Evolutionary conservation across 2,113 vertebrate species (phyloP), one percentile per base, ranked within the genome.

Genomic region (Anas platyrhynchos): DNA sequence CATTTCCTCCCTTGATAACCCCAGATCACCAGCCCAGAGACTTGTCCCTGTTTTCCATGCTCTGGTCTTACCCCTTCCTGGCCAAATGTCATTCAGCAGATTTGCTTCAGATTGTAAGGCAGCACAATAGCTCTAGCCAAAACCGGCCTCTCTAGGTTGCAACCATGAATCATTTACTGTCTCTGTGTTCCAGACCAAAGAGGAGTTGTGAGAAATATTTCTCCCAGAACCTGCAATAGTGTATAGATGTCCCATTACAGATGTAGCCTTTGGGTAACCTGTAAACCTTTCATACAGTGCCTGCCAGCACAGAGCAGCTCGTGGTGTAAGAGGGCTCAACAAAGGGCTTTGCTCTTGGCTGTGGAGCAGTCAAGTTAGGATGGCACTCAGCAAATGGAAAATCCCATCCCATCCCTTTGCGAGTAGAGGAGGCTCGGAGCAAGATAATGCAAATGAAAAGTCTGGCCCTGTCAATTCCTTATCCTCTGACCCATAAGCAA

Each of bases 391-490:
- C 5, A 8, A 12, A 21, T 76, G 43, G 65, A 81, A 77, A 91
- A 80, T 22, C 20, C 31, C n/a, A 48, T 36, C 79, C 55, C 78
- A 26, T 54, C 18, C 31, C 44, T 36, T 72, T 44, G 27, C 48
- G 29, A 54, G 73, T 4, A 26, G 56, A 75, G 44, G 56, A 79
- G 26, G 36, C 36, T 79, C 5, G 21, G 32, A 79, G 36, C 55
- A 74, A 22, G 15, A 8, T 8, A 43, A 48, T 46, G 55, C 50
- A 31, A 78, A 63, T 20, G 29, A 44, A 44, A 46, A 74, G n/a
- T 26, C 27, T 0, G 1, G 6, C 32, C 27, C 36, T 46, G 72
- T 0, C 2, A 17, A 56, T 74, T 59, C 29, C 12, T 8, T 69
- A 43, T 78, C 26, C 48, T 91, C 66, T 27, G 55, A 82, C 38